Percentiles rank a stretch among this genome's conserved stretches.
Conservation (phyloP, 2,797 vertebrate species). For the Cossypha caffra region DNA sequence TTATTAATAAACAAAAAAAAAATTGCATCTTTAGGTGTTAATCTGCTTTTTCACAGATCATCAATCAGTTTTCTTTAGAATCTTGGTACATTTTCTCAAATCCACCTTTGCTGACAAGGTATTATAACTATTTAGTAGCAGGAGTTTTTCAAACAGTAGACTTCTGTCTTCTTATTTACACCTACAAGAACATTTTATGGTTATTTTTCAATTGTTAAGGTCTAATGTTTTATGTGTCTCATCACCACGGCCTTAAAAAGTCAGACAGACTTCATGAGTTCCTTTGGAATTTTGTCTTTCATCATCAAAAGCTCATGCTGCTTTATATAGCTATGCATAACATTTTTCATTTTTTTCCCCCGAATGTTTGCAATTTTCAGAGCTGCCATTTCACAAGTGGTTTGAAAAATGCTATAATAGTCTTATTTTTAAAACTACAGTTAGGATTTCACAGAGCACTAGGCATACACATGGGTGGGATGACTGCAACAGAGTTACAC, state of each 20-base stretch:
- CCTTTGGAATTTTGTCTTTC: constrained; percentile 25
- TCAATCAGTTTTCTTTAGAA: background rate
- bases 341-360: background rate
- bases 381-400: background rate
- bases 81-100: background rate
- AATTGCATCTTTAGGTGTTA: background rate
- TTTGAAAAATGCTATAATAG: background rate
- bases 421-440: background rate
- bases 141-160: background rate
- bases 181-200: background rate
- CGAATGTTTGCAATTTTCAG: background rate
- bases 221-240: background rate
- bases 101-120: background rate
- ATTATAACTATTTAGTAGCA: background rate
- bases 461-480: background rate
- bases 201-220: constrained; percentile 17
- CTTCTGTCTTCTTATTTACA: background rate
- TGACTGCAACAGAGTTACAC: background rate
- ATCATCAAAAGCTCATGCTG: constrained; percentile 39
- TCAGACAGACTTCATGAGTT: background rate
- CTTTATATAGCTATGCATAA: background rate
- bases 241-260: background rate
- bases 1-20: background rate
- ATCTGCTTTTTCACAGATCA: background rate
- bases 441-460: background rate